phyloP scores from a whole-genome alignment of 2,888 invertebrate species.

The Agonopterix subpropinquella region DNA sequence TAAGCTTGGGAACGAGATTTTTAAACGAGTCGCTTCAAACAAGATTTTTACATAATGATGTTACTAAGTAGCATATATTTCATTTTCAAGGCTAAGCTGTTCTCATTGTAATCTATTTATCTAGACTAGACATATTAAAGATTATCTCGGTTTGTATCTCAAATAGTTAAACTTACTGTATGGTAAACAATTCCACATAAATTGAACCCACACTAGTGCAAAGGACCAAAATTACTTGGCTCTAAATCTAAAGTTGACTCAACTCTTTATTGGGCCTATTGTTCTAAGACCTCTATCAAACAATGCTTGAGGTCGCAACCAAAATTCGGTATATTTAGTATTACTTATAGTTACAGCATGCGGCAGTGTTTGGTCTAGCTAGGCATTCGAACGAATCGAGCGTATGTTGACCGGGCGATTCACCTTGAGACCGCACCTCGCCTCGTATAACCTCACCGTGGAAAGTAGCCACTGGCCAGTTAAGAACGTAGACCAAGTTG shows the following conservation, averaged over 20 bases:
- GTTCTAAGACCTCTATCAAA: slow-evolving; percentile 23
- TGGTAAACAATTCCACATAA: too few species aligned
- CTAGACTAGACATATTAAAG: background rate
- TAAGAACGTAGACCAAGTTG: slow-evolving; percentile 29
- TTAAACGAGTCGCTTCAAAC: too few species aligned
- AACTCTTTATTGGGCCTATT: slow-evolving; percentile 15
- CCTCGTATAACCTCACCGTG: slow-evolving; percentile 47
- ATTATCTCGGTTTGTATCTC: too few species aligned
- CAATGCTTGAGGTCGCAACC: slow-evolving; percentile 32
- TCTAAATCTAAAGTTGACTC: slow-evolving; percentile 3
- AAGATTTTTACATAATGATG: too few species aligned
- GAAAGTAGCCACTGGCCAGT: slow-evolving; percentile 31
- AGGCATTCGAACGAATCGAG: slow-evolving; percentile 55
- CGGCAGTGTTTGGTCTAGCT: slow-evolving; percentile 68
- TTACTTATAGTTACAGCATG: slow-evolving; percentile 56
- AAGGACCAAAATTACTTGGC: too few species aligned
- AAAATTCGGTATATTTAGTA: slow-evolving; percentile 29
- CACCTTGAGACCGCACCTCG: slow-evolving; percentile 69
- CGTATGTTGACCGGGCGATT: slow-evolving; percentile 69
- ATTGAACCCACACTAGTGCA: too few species aligned
- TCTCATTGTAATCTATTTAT: background rate
- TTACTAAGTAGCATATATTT: background rate
- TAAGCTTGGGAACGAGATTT: too few species aligned
- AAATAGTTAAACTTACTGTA: too few species aligned
- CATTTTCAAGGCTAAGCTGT: background rate